Base-by-base conservation (phyloP, 2,113 vertebrate species). In the Rutilus rutilus region DNA sequence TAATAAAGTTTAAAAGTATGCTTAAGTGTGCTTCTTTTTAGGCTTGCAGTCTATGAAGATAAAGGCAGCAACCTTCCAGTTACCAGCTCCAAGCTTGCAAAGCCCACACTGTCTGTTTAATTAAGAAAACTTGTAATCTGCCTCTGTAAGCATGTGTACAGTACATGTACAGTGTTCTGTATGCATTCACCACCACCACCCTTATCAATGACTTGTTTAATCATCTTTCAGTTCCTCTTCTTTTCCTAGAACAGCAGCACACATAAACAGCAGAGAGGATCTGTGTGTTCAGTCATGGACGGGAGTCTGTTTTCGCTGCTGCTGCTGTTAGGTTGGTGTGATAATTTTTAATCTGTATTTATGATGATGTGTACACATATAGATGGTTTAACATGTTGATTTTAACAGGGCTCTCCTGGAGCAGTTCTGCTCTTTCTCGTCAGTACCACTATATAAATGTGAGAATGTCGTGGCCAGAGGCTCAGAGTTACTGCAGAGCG, bases 391-490 rank as follows among this genome's bases (percentile, higher is more conserved):
- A 52, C 74, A 25, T 50, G 45, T 76, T 52, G 42, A 33, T 52
- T 50, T 47, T 50, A n/a, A 76, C 45, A 76, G 74, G 45, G 45
- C 42, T 76, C 57, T 59, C 25, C 33, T 60, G 30, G 54, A 30
- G 11, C 33, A 39, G 30, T 79, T 62, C 27, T 17, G 47, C 5
- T 45, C n/a, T 75, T 14, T 27, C 6, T 59, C 76, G 23, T 12
- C 25, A n/a, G 0, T 88, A 81, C 25, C 6, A 89, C 60, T 89
- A 76, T 78, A 36, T 89, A 33, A 81, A 82, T 21, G 15, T 19
- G 0, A 10, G 30, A 2, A 83, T 17, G 45, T 78, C n/a, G 0
- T 89, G 88, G 88, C 6, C 36, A 19, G 45, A 83, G 15, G 88
- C 86, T 36, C 88, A 83, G 60, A 60, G 7, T 4, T 85, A 85